phyloP scores from a whole-genome alignment of 2,113 vertebrate species.

The Syrrhaptes paradoxus region DNA sequence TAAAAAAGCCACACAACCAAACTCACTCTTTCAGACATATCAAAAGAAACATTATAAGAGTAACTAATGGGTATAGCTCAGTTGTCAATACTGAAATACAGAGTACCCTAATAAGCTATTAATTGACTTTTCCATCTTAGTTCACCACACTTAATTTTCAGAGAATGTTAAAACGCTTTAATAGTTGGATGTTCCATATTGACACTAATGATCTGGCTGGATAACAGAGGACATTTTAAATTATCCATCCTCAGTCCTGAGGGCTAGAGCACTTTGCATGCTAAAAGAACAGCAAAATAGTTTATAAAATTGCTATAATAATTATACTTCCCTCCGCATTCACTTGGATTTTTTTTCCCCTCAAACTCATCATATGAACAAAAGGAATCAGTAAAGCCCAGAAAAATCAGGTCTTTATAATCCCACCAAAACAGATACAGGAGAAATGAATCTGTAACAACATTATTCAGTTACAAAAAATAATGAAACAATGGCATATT shows the following conservation, averaged over 20 bases:
- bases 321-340: background rate
- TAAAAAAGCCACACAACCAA: background rate
- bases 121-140: constrained; percentile 77
- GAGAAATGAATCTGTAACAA: background rate
- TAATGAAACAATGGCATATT: background rate
- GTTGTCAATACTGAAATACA: constrained; percentile 65
- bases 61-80: constrained; percentile 12
- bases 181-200: constrained; percentile 52
- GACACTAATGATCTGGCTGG: constrained; percentile 70
- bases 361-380: background rate
- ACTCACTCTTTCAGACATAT: background rate
- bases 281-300: background rate
- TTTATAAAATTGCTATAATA: background rate
- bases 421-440: background rate
- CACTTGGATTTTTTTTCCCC: background rate
- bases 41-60: background rate
- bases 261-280: background rate
- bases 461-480: background rate
- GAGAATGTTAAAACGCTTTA: constrained; percentile 64
- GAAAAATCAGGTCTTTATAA: background rate
- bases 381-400: background rate
- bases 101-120: constrained; percentile 74
- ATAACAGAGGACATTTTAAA: constrained; percentile 54
- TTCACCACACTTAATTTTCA: constrained; percentile 70
- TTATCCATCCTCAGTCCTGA: background rate